These are phyloP conservation scores for Darevskia mixta DNA, from an alignment of 2,797 vertebrate species.

Conservation along the genomic window DNA sequence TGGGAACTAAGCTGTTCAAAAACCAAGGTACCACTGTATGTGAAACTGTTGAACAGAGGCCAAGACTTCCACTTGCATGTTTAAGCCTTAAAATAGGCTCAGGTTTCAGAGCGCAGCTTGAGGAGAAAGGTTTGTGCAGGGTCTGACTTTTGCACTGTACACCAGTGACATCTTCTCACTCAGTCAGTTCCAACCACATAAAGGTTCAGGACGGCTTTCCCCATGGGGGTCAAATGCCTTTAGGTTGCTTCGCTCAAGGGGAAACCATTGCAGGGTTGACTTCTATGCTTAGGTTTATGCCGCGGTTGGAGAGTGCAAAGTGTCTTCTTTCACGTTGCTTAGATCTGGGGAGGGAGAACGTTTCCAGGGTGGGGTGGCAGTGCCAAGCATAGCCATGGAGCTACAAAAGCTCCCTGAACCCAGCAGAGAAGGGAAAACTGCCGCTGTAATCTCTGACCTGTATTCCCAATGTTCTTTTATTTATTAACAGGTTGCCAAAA, in stretches of 20 bases:
- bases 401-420: conserved; percentile 55
- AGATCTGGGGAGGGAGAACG: not conserved
- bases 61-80: conserved; percentile 53
- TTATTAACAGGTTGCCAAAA: conserved; percentile 71
- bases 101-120: conserved; percentile 49
- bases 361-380: not conserved
- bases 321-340: not conserved
- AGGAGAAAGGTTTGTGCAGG: conserved; percentile 42
- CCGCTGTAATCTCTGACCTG: conserved; percentile 57
- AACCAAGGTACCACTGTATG: not conserved
- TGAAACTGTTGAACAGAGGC: conserved; percentile 54
- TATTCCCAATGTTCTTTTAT: conserved; percentile 65
- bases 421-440: not conserved
- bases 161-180: not conserved
- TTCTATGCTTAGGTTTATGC: conserved; percentile 30
- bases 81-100: conserved; percentile 59
- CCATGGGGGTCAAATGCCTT: not conserved
- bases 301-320: conserved; percentile 13
- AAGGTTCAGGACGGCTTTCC: not conserved
- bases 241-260: conserved; percentile 14
- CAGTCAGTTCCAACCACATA: conserved; percentile 18
- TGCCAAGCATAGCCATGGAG: conserved; percentile 25
- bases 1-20: too few relatives aligned
- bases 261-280: not conserved
- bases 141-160: conserved; percentile 31